Evolutionary conservation across 2,888 invertebrate genomes (phyloP), one percentile per base, ranked within the genome.

Genomic region (Eupeodes luniger): DNA sequence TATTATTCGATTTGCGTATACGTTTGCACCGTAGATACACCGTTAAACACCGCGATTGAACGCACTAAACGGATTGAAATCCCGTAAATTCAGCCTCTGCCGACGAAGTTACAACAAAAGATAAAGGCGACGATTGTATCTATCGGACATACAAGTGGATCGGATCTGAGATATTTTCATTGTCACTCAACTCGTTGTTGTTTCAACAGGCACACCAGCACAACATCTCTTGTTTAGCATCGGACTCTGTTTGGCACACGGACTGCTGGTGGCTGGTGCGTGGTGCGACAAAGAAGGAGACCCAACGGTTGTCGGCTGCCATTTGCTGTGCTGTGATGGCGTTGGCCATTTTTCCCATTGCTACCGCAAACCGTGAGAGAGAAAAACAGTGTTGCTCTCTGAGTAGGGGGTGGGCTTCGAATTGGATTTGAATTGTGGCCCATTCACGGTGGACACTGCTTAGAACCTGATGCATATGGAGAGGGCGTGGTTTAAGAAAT

Each of bases 61-160:
- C 85, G 88, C 77, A 81, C 81, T 81, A 78, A 78, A 85, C 85
- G 81, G 81, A 88, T 88, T 88, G 88, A 85, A 78, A 78, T 81
- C 57, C 72, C 74, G 70, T 74, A 75, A 81, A 84, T 51, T 78
- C 85, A 78, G 85, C 81, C 85, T 85, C 85, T 66, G 85, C 81
- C 77, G 81, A 85, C 66, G 78, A 85, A 81, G 74, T 81, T 81
- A 81, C 80, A 84, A 74, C 81, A 61, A 78, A 57, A 75, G 76
- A 75, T 77, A 81, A 88, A 40, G 69, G 72, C 75, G 53, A 57
- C 55, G 72, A 55, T 70, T 69, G 82, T 78, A 84, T 88, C 88
- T 81, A 78, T 79, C 57, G 67, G 70, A 78, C 61, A 66, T 75
- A 78, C 85, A 81, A 88, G 69, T 74, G 81, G 72, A 76, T 76